Evolutionary conservation across 2,113 vertebrate genomes (phyloP).

Genomic region (Scolopax mira): DNA sequence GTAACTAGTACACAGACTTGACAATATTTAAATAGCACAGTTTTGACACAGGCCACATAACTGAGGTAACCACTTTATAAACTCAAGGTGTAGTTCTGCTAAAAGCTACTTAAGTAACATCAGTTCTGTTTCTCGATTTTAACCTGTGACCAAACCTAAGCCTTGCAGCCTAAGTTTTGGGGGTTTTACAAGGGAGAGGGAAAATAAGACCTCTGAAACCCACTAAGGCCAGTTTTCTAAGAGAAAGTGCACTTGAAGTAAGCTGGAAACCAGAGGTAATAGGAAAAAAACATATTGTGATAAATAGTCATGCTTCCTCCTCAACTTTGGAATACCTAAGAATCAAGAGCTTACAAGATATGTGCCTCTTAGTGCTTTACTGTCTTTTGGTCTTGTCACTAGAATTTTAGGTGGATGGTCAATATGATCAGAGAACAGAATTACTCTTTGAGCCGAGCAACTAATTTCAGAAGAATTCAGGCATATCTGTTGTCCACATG

Average conservation of each 20-base stretch:
- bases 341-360: neutral
- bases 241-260: neutral
- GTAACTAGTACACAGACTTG: neutral
- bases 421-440: neutral
- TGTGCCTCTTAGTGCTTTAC: neutral
- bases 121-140: neutral
- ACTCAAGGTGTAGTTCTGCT: neutral
- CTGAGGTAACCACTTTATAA: neutral
- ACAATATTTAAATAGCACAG: neutral
- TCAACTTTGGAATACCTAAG: neutral
- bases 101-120: neutral
- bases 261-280: neutral
- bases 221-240: neutral
- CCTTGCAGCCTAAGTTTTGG: neutral
- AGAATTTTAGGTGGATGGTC: neutral
- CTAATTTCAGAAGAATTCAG: neutral
- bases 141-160: neutral
- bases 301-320: neutral
- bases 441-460: neutral
- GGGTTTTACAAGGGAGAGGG: accelerated
- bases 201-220: neutral
- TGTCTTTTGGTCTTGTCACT: neutral
- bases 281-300: neutral
- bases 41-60: neutral
- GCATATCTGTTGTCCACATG: neutral